These are phyloP conservation scores for Drosophila pseudoananassae DNA, from an alignment of 1,140 invertebrate species.

Conservation along the genomic window DNA sequence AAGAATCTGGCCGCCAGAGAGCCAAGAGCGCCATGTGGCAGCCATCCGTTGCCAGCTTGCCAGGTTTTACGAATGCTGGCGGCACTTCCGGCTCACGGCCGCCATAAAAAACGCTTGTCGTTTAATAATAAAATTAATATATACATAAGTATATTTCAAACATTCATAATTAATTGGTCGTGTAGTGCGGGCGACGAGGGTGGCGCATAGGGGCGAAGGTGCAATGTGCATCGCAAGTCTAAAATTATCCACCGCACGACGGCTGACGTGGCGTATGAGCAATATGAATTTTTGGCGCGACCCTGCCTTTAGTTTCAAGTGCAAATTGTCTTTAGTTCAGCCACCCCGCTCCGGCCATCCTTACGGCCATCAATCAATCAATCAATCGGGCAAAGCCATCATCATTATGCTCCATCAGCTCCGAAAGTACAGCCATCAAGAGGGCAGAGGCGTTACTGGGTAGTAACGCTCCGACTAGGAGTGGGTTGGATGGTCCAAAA, in stretches of 20 bases:
- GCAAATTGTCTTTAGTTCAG: constrained; percentile 35
- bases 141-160: constrained; percentile 17
- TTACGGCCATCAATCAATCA: constrained; percentile 66
- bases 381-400: constrained; percentile 52
- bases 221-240: constrained; percentile 29
- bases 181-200: constrained; percentile 6
- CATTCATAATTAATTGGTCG: constrained; percentile 66
- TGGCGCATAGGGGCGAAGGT: constrained; percentile 1
- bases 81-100: constrained; percentile 62
- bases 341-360: neutral
- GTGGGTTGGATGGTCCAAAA: constrained; percentile 32
- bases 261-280: constrained; percentile 69
- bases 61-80: constrained; percentile 8
- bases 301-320: constrained; percentile 45
- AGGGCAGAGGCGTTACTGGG: neutral
- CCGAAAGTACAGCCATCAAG: constrained; percentile 24
- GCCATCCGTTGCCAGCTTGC: constrained; percentile 9
- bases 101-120: constrained; percentile 64
- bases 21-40: constrained; percentile 3
- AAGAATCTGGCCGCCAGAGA: neutral
- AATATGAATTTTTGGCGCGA: constrained; percentile 41
- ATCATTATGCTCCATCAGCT: constrained; percentile 73
- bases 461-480: neutral
- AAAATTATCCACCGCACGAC: constrained; percentile 38
- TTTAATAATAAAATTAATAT: neutral